Conservation (phyloP, 2,113 vertebrate genomes). For the Bubo blakistoni region DNA sequence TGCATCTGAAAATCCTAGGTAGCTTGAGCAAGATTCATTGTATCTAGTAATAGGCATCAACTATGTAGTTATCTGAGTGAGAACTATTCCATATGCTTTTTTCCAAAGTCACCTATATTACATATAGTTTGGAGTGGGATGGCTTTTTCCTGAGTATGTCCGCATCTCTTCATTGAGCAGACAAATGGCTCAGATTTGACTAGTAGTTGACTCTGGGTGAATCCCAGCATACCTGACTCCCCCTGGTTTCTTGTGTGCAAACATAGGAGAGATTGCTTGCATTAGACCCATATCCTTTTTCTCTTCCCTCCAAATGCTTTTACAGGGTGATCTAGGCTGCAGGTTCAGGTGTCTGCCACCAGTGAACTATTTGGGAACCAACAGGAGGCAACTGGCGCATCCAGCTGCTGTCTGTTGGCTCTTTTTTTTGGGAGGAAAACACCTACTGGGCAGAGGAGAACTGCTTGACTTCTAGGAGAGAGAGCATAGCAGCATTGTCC, state of each 20-base stretch:
- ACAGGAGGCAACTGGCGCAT: background rate
- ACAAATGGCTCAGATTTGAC: background rate
- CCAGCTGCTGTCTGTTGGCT: background rate
- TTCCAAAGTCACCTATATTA: background rate
- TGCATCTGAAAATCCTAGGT: background rate
- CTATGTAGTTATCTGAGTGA: background rate
- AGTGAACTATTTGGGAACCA: background rate
- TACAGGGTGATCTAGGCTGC: background rate
- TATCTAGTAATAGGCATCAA: background rate
- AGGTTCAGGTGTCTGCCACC: background rate
- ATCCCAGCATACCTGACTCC: background rate
- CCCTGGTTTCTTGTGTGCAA: background rate
- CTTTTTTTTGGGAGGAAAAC: background rate
- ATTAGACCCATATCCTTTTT: background rate
- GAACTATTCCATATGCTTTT: background rate
- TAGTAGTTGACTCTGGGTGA: background rate
- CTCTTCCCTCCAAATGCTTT: background rate
- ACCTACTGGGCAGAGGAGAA: background rate
- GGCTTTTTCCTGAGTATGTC: background rate
- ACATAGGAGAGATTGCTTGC: background rate
- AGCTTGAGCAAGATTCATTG: background rate
- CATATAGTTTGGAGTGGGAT: background rate
- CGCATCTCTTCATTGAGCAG: background rate
- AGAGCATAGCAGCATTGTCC: background rate
- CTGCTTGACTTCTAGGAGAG: background rate